Base-by-base conservation (phyloP, 2,797 vertebrate genomes). In the Pipistrellus nathusii region DNA sequence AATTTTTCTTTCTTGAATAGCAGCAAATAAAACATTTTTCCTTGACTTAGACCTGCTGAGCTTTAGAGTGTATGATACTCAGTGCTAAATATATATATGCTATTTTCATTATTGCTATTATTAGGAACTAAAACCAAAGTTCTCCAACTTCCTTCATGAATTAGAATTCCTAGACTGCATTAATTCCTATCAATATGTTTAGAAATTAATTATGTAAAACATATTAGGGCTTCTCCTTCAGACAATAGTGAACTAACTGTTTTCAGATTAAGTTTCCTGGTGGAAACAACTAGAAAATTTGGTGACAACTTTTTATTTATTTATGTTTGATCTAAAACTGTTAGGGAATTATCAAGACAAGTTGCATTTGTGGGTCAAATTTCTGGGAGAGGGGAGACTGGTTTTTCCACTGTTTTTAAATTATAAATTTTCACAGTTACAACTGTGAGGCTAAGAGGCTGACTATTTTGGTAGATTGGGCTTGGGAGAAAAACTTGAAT, bases 331-430 rank as follows among this genome's bases (percentile, higher is more conserved):
- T 38, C n/a, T 59, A 11, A 82, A 82, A 75, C 0, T 59, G 59
- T 91, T 15, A 68, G 11, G 27, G 7, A 78, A 71, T 77, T 78
- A 8, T 64, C 3, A 72, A 53, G 48, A 17, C 64, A n/a, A 76
- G 17, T 53, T 32, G 17, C 1, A 21, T 30, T 44, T 51, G 41
- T 75, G 51, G 48, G 27, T 51, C 51, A 69, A 23, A 20, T 83
- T 83, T 77, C 25, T n/a, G 30, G 30, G 9, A 77, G 32, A 25
- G 14, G 4, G 13, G 35, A 82, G 2, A 44, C n/a, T 27, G 55
- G 23, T 9, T 57, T 71, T 92, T 64, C 8, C 68, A 86, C 6
- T 78, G 25, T n/a, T 84, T 93, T 59, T 69, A 71, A 76, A 93
- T 41, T 48, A 6, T 59, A 32, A n/a, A 21, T 46, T 80, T 66